These are phyloP conservation scores for Leucozona laternaria DNA, from an alignment of 2,888 invertebrate genomes.

Conservation along the genomic window DNA sequence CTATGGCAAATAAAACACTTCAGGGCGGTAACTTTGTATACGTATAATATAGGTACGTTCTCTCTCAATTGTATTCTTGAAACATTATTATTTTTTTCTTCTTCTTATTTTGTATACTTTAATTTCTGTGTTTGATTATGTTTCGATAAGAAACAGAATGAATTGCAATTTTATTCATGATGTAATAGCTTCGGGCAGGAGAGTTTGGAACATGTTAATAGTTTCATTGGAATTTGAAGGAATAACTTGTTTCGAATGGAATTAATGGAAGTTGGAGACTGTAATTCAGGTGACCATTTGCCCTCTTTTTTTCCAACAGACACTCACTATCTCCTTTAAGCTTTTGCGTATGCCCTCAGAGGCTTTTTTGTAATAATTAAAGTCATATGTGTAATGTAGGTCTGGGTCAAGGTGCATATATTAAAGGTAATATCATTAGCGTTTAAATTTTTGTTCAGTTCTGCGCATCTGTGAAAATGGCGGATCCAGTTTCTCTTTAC, in stretches of 20 bases:
- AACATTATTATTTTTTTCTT: constrained; percentile 7
- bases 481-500: too few relatives aligned
- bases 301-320: not conserved
- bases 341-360: not conserved
- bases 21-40: constrained; percentile 72
- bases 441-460: too few relatives aligned
- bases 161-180: constrained; percentile 61
- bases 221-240: constrained; percentile 54
- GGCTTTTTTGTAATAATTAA: too few relatives aligned
- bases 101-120: not conserved
- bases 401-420: too few relatives aligned
- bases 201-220: constrained; percentile 19
- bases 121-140: constrained; percentile 60
- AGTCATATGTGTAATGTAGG: too few relatives aligned
- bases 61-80: constrained; percentile 69
- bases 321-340: not conserved
- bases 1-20: constrained; percentile 70
- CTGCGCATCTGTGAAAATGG: too few relatives aligned
- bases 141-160: constrained; percentile 65
- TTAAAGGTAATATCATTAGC: too few relatives aligned
- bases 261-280: not conserved
- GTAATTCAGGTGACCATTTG: not conserved
- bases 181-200: constrained; percentile 14
- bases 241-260: constrained; percentile 38
- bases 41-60: constrained; percentile 35